Evolutionary conservation across 2,113 vertebrate genomes (phyloP), one percentile per base, ranked within the genome.

Genomic region (Rissa tridactyla): DNA sequence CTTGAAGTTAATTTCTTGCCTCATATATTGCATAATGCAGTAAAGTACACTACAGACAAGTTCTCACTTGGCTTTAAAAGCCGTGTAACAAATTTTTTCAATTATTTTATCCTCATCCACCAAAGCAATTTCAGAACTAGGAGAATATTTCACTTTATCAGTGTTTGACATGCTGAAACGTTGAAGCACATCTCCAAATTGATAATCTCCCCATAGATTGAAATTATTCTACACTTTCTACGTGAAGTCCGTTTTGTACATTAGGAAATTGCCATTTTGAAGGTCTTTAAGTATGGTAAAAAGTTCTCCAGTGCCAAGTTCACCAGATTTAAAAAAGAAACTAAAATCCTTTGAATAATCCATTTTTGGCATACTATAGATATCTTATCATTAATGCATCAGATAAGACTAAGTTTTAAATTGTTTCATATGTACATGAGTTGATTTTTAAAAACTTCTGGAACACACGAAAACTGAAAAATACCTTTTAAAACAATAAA

Each of bases 1-100:
- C 91, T 84, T 84, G 86, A 91, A 96, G 84, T 91, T 96, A 97
- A 92, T 94, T 96, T 83, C 93, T 96, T 96, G 60, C 65, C 51
- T 92, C 65, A n/a, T 84, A 66, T 77, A 92, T 55, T 94, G 51
- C 86, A 94, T 88, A 92, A 81, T 84, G 65, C 72, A 84, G 25
- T 36, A 75, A 86, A 89, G 38, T 82, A 86, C 57, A 78, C 49
- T 88, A 78, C 47, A 75, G 68, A 27, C n/a, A 93, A 61, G 5
- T 27, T 44, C 38, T 73, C 57, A 36, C 75, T 75, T 82, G 26
- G 15, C 18, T 75, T 78, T 68, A 84, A 94, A 86, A 75, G 38
- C 36, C 84, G 10, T 82, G 38, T 34, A 86, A 75, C 42, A 87
- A 51, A 95, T 79, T 69, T 92, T 92, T 86, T 95, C 77, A 71